Evolutionary conservation across 1,140 invertebrate genomes (phyloP), one percentile per base, ranked within the genome.

Genomic region (Eubasilissa regina): DNA sequence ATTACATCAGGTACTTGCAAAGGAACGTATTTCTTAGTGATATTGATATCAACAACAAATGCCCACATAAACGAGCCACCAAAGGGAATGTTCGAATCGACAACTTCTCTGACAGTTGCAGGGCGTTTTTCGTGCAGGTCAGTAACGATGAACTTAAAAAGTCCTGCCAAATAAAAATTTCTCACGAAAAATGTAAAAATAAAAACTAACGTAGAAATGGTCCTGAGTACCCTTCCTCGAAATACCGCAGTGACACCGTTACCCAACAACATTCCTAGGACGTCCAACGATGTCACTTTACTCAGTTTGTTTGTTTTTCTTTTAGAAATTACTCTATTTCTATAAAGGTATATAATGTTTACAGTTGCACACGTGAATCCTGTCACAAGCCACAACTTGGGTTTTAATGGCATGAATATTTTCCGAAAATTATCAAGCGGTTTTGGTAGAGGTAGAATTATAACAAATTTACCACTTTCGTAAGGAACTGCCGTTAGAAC

Each of bases 61-160:
- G 21, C 12, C 68, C 17, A 21, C 13, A 6, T 9, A 51, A 19
- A 51, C 13, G 17, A 13, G 4, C 45, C 68, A 21, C 68, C 68
- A 53, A 21, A 53, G 8, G 45, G 45, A 7, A 72, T 72, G 3
- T 72, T 72, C 3, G 11, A 19, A 7, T 53, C 68, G 19, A 48
- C 8, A 35, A 72, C 51, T 72, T 72, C 47, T 21, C 21, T 25
- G 11, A 72, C 25, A 0, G 45, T 12, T 13, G 21, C 45, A 10
- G 47, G 47, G 25, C 17, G 68, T 7, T 19, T 4, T 13, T 72
- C 47, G 3, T 25, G 45, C 11, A 72, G 17, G 7, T 72, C 45
- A 53, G 45, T 51, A 53, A 72, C 48, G 8, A 72, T 11, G 25
- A 9, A 72, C 10, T 72, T 72, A 25, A 72, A 72, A 0, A 72